Base-by-base conservation (phyloP, 2,888 invertebrate species). In the Elmis aenea region DNA sequence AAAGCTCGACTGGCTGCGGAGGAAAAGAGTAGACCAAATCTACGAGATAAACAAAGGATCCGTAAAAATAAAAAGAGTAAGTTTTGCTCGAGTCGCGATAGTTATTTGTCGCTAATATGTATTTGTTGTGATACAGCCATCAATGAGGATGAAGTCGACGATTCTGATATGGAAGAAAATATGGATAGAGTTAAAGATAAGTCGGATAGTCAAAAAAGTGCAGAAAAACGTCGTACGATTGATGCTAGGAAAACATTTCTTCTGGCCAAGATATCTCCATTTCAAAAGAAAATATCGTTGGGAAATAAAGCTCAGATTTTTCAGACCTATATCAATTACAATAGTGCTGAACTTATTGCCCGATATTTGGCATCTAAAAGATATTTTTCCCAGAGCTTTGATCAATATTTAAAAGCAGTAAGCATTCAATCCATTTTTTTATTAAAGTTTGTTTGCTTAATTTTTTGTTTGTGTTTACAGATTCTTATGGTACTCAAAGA, bases 361-460 rank as follows among this genome's bases (percentile, higher is more conserved):
- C 86, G 91, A 66, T 92, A 90, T 69, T 76, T 99, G 45, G 95
- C 96, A 6, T 94, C 95, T n/a, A 94, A 93, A 67, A 74, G 96
- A 55, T 90, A 93, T 31, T 97, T 99, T 68, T 95, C 95, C 41
- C 93, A 95, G 63, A 94, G 94, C 57, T 99, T 99, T 70, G 96
- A 99, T 70, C 77, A 79, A 46, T 94, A 92, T 67, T 72, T 94
- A 31, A 83, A 85, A 57, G 77, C 80, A 61, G 81, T 81, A 61
- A 73, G 67, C 58, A n/a, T n/a, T n/a, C n/a, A n/a, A n/a, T n/a
- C n/a, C n/a, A n/a, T n/a, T 12, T 15, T 29, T 9, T 13, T 14
- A n/a, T 2, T 20, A 8, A n/a, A 8, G 29, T 15, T 13, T 3
- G 14, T 24, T 1, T 8, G 8, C 1, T 13, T 31, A 22, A 33